Conservation (phyloP, 2,888 invertebrate species). For the Camponotus fellah region DNA sequence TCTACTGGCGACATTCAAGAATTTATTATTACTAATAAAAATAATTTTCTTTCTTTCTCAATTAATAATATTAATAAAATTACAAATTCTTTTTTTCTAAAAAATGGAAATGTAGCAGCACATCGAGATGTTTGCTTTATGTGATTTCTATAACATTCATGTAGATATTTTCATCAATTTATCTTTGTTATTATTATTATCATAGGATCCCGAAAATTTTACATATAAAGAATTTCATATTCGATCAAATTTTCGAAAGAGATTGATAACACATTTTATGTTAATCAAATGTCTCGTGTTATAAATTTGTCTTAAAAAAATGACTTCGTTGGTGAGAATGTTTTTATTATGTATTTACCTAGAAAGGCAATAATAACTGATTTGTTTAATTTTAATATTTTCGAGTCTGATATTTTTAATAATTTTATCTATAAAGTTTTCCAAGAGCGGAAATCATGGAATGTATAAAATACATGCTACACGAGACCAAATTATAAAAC, state of each 20-base stretch:
- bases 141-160: background rate
- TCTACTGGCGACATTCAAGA: too few relatives aligned
- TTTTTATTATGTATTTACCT: background rate
- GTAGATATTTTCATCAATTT: background rate
- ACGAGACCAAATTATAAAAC: too few relatives aligned
- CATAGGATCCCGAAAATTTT: background rate
- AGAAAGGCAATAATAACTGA: too few relatives aligned
- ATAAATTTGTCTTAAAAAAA: background rate
- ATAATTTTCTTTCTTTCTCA: background rate
- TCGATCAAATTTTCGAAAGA: background rate
- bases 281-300: background rate
- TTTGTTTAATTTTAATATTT: too few relatives aligned
- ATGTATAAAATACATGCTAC: background rate
- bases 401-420: too few relatives aligned
- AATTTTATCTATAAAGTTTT: background rate
- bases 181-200: background rate
- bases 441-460: background rate
- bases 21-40: too few relatives aligned
- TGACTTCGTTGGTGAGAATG: background rate
- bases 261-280: background rate
- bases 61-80: background rate
- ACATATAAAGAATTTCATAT: background rate
- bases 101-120: background rate
- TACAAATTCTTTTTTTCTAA: background rate
- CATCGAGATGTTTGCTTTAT: background rate